phyloP scores from a whole-genome alignment of 2,797 vertebrate species.

The Propithecus perrieri region DNA sequence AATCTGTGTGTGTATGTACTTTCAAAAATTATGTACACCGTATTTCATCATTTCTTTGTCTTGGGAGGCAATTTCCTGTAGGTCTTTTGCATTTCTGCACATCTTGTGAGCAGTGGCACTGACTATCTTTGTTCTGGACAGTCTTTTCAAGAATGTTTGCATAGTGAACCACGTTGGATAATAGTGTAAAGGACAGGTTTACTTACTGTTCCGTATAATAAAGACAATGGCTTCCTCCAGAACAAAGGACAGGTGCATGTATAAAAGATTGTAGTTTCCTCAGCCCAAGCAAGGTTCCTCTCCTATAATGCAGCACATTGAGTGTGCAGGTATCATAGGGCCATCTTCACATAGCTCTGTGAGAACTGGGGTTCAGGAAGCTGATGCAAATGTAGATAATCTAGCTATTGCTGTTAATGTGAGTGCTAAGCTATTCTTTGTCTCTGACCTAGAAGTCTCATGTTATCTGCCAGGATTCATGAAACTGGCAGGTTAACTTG shows the following conservation, averaged over 20 bases:
- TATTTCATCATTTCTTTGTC: background rate
- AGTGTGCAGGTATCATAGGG: background rate
- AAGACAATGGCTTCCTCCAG: background rate
- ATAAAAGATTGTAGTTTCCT: background rate
- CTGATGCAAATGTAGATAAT: background rate
- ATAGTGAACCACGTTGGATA: background rate
- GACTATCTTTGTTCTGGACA: background rate
- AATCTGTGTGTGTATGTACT: background rate
- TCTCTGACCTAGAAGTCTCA: background rate
- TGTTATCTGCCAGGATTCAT: background rate
- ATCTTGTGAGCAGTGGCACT: background rate
- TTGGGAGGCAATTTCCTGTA: background rate
- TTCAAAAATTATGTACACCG: background rate
- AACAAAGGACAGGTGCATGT: background rate
- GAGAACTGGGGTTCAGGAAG: background rate
- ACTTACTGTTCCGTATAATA: background rate
- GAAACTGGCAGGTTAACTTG: background rate
- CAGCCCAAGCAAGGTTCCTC: background rate
- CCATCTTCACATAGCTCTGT: background rate
- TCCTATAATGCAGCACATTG: background rate
- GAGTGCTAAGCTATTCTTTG: background rate
- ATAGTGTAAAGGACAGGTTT: background rate
- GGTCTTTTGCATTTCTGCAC: background rate
- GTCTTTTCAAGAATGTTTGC: slow-evolving; percentile 3
- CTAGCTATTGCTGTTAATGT: background rate